Evolutionary conservation across 2,888 invertebrate species (phyloP).

Genomic region (Andrena fulva): DNA sequence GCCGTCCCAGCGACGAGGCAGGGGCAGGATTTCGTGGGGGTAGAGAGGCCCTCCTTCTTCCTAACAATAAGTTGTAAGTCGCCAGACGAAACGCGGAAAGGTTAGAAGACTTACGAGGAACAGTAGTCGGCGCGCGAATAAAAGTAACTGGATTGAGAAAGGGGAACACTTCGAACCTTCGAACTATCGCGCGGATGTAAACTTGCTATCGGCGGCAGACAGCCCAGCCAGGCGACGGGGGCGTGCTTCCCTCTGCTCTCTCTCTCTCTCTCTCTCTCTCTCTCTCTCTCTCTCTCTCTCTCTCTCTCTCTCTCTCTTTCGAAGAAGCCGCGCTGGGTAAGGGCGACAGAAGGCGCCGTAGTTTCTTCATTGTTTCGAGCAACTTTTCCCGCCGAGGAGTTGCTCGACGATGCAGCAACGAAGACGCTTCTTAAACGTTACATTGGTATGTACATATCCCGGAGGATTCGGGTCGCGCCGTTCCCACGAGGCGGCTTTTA

Average conservation of each 20-base stretch:
- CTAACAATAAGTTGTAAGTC: constrained; percentile 52
- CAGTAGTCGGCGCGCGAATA: constrained; percentile 53
- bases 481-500: constrained; percentile 51
- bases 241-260: background rate
- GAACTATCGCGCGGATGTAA: constrained; percentile 65
- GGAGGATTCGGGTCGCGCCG: constrained; percentile 15
- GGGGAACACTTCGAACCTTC: constrained; percentile 65
- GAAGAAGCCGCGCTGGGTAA: background rate
- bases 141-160: constrained; percentile 62
- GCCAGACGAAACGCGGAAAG: constrained; percentile 52
- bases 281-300: too few relatives aligned
- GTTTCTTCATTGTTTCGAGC: constrained; percentile 66
- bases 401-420: constrained; percentile 53
- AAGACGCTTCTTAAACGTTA: constrained; percentile 71
- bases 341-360: constrained; percentile 15
- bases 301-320: too few relatives aligned
- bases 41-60: background rate
- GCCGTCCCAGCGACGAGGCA: background rate
- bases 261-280: too few relatives aligned
- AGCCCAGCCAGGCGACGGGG: constrained; percentile 52
- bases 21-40: constrained; percentile 28
- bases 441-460: constrained; percentile 51
- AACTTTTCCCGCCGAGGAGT: constrained; percentile 76
- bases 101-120: constrained; percentile 55
- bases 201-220: constrained; percentile 71